Base-by-base conservation (phyloP, 2,113 vertebrate species). In the Herpetotheres cachinnans region DNA sequence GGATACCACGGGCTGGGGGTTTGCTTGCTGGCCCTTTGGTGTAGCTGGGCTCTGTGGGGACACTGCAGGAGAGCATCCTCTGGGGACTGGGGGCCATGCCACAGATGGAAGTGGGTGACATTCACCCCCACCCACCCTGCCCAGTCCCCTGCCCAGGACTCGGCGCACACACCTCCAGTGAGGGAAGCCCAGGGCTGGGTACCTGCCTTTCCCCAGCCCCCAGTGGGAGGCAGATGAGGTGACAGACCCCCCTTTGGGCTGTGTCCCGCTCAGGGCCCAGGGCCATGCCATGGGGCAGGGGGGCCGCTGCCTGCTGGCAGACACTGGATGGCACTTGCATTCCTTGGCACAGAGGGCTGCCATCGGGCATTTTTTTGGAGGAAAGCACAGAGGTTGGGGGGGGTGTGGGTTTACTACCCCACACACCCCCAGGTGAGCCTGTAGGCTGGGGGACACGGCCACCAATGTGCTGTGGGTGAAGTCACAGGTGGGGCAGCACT, bases 281-380 rank as follows among this genome's bases (percentile, higher is more conserved):
- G 59, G 38, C 56, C 20, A 20, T 13, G 58, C 55, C 17, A 9
- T 15, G 40, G 55, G 34, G 32, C 11, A 26, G 80, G 61, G 66
- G 83, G 70, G 20, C 32, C 10, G 47, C 73, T 26, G 54, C 54
- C 69, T 16, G n/a, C n/a, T 11, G 18, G 29, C 86, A 25, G 49
- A 83, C 84, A 56, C 92, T 94, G 93, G 92, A 84, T 86, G 92
- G 92, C 81, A 89, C 93, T 94, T 67, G 50, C 84, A 76, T 69
- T 40, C 96, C 91, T 95, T 82, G 91, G 83, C 89, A 82, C 30
- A 5, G 17, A n/a, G 10, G 34, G 72, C 50, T 69, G 71, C 52
- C 74, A 10, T 24, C 52, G 11, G 62, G 27, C 10, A 54, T 17
- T 71, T 21, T 62, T 70, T 49, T 26, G 11, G 38, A 59, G 81